Percentiles rank a stretch among this genome's conserved stretches.
phyloP scores from a whole-genome alignment of 2,113 vertebrate genomes.

The Pionites leucogaster region DNA sequence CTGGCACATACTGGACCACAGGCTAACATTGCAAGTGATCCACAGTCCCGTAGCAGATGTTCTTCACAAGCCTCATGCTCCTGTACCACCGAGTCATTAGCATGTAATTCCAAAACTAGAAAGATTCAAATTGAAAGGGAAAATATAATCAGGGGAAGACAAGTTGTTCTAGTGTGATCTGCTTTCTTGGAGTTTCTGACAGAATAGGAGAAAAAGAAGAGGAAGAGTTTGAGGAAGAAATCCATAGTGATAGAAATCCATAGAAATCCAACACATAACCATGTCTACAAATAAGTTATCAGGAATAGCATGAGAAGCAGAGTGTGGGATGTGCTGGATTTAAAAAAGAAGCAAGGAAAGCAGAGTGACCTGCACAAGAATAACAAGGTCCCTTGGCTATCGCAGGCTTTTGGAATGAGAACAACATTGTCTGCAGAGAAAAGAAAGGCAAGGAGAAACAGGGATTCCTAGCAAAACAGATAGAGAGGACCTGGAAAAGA shows the following conservation, averaged over 20 bases:
- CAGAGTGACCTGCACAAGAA: slow-evolving; percentile 1
- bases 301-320: neutral
- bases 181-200: neutral
- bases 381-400: slow-evolving; percentile 37
- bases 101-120: neutral
- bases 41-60: neutral
- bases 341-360: neutral
- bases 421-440: slow-evolving; percentile 11
- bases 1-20: neutral
- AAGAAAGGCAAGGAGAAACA: neutral
- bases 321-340: neutral
- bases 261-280: neutral
- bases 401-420: neutral
- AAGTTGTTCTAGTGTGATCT: neutral
- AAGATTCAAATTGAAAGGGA: neutral
- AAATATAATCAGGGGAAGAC: neutral
- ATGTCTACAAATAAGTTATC: neutral
- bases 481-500: neutral
- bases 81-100: neutral
- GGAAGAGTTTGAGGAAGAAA: neutral
- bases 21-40: neutral
- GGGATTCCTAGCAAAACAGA: neutral
- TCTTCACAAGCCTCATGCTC: neutral
- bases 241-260: neutral
- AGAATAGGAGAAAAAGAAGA: neutral